Evolutionary conservation across 2,888 invertebrate genomes (phyloP).

Genomic region (Acronicta aceris): DNA sequence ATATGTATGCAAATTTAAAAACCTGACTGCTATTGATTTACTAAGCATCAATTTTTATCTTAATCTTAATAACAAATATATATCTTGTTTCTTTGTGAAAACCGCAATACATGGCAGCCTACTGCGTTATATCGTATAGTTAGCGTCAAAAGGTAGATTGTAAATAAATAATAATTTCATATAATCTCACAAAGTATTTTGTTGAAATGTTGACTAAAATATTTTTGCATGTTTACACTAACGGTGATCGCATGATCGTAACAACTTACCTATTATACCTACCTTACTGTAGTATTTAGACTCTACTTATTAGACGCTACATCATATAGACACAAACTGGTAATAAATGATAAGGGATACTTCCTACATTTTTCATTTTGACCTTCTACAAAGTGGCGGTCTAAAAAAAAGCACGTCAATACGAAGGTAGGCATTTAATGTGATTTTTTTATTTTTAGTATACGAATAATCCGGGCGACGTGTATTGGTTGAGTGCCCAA

Average conservation of each 20-base stretch:
- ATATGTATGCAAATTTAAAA: conserved; percentile 35
- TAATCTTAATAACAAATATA: too few species aligned
- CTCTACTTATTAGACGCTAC: conserved; percentile 27
- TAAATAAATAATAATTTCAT: conserved; percentile 19
- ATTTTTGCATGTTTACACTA: conserved; percentile 45
- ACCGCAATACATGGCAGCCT: conserved; percentile 11
- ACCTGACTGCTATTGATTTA: conserved; percentile 9
- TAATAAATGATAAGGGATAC: conserved; percentile 18
- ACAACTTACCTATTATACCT: conserved; percentile 26
- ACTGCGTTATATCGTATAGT: conserved; percentile 12
- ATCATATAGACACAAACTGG: conserved; percentile 13
- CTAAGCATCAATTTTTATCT: conserved; percentile 8
- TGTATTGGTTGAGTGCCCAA: too few species aligned
- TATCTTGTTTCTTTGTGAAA: conserved; percentile 4
- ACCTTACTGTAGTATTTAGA: conserved; percentile 12
- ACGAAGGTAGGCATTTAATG: neutral
- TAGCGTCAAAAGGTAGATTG: conserved; percentile 13
- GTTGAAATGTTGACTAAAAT: conserved; percentile 33
- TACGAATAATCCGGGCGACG: too few species aligned
- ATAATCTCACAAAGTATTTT: conserved; percentile 26
- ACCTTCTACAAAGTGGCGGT: neutral
- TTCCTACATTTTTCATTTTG: conserved; percentile 7
- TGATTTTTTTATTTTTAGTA: neutral
- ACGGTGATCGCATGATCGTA: conserved; percentile 28
- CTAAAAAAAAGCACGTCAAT: neutral